Conservation (phyloP, 1,140 invertebrate genomes). For the Sinella curviseta region DNA sequence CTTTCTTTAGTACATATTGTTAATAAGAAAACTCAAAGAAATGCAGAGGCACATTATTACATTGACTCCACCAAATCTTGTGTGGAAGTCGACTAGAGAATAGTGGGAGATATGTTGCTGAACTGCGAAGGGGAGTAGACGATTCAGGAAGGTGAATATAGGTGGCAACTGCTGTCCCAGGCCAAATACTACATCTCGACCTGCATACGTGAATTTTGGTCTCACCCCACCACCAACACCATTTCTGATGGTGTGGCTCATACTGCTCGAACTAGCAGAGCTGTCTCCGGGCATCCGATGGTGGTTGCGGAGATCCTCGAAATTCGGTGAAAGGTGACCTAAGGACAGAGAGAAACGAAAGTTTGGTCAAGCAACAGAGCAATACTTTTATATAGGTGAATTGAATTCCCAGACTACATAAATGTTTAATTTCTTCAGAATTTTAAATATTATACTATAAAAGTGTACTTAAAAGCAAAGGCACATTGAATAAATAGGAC, state of each 20-base stretch:
- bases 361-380: no score
- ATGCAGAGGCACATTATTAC: conserved; percentile 42
- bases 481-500: no score
- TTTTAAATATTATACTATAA: no score
- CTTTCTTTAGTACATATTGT: conserved; percentile 40
- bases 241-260: not conserved
- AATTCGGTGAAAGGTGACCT: conserved; percentile 19
- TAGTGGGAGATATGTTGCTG: conserved; percentile 5
- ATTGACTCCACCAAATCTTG: conserved; percentile 29
- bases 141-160: not conserved
- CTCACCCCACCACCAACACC: not conserved
- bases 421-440: no score
- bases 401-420: no score
- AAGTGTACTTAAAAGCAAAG: no score
- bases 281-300: conserved; percentile 1
- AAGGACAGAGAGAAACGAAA: no score
- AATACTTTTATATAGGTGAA: no score
- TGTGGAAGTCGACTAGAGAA: not conserved
- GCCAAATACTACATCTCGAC: not conserved
- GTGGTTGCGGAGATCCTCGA: conserved; percentile 1
- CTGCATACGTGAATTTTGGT: not conserved
- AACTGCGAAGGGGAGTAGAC: not conserved
- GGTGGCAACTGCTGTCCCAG: not conserved
- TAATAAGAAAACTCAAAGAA: conserved; percentile 38
- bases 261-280: not conserved